Evolutionary conservation across 2,888 invertebrate genomes (phyloP).

Genomic region (Peribatodes rhomboidaria): DNA sequence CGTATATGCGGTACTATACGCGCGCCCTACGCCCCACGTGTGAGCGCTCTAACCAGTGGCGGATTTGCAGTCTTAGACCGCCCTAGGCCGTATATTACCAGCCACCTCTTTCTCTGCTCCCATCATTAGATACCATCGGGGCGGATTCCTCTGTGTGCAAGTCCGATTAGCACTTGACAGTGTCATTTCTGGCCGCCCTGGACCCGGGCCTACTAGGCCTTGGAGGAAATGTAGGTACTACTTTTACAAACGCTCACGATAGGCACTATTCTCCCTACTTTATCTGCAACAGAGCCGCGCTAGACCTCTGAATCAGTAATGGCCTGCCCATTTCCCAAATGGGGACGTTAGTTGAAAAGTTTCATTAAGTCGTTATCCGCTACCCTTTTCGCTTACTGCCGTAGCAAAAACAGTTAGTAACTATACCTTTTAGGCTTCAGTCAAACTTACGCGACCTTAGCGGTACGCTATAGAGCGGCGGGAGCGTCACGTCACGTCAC

Average conservation of each 20-base stretch:
- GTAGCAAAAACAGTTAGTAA: slow-evolving; percentile 13
- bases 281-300: slow-evolving; percentile 6
- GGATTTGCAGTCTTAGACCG: no score
- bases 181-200: no score
- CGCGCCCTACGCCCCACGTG: no score
- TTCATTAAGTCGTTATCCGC: slow-evolving; percentile 18
- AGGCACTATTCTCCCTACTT: slow-evolving; percentile 8
- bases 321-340: slow-evolving; percentile 17
- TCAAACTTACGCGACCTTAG: not conserved
- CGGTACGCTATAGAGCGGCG: no score
- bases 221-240: not conserved
- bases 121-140: no score
- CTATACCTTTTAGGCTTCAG: slow-evolving; percentile 3
- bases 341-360: slow-evolving; percentile 21
- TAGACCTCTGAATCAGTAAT: slow-evolving; percentile 28
- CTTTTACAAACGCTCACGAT: not conserved
- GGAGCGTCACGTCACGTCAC: no score
- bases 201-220: no score
- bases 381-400: slow-evolving; percentile 16
- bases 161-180: no score
- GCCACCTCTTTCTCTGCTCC: no score
- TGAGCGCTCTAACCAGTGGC: no score
- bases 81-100: no score
- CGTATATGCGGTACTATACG: not conserved
- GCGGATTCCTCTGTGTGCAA: no score